phyloP scores from a whole-genome alignment of 2,797 vertebrate species.

The Pogonophryne albipinna region DNA sequence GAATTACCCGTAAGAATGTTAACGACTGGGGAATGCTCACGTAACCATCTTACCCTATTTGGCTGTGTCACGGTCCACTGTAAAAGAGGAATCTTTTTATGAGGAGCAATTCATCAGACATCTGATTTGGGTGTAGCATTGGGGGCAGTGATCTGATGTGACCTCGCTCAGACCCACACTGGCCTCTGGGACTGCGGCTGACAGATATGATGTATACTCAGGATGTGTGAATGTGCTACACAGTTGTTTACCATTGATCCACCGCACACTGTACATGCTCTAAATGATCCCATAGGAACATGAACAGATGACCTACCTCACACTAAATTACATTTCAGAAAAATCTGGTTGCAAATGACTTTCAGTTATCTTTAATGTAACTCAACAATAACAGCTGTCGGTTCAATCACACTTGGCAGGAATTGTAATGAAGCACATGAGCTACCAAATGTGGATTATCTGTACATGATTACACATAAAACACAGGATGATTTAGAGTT shows the following conservation, averaged over 20 bases:
- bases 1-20: constrained; percentile 75
- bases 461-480: neutral
- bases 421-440: neutral
- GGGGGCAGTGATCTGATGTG: constrained; percentile 53
- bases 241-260: constrained; percentile 45
- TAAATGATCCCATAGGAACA: constrained; percentile 17
- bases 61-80: constrained; percentile 71
- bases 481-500: constrained; percentile 17
- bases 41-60: constrained; percentile 71
- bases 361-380: constrained; percentile 8
- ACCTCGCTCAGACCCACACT: constrained; percentile 56
- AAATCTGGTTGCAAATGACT: constrained; percentile 20
- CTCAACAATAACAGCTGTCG: constrained; percentile 8
- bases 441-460: too few relatives aligned
- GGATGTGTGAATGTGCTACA: constrained; percentile 53
- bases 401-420: neutral
- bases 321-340: constrained; percentile 10
- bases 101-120: constrained; percentile 77
- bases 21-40: constrained; percentile 60
- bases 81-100: constrained; percentile 76
- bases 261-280: constrained; percentile 5
- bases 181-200: constrained; percentile 50
- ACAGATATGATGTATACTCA: constrained; percentile 63
- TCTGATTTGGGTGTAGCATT: constrained; percentile 74
- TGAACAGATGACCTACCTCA: constrained; percentile 3